Base-by-base conservation (phyloP, 2,113 vertebrate genomes). In the Daphoenositta chrysoptera region DNA sequence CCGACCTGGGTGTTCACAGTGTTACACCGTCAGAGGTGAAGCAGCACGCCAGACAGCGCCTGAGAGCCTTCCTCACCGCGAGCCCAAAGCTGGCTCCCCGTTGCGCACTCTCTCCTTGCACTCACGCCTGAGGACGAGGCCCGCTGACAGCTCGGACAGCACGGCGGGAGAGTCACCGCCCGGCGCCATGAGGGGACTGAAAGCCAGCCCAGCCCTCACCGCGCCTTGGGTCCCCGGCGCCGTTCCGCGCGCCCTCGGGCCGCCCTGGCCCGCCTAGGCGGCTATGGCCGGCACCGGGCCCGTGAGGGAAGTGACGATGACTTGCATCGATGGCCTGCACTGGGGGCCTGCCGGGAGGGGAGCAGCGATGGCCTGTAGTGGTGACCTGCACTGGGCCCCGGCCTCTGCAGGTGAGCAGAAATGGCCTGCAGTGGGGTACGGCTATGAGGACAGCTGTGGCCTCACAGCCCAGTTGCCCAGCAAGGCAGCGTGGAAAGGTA, bases 61-160 rank as follows among this genome's bases (percentile, higher is more conserved):
- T 26, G 23, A 0, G 58, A 18, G 11, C 15, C 63, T 4, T 10
- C 64, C 0, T 5, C 7, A 2, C 23, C 13, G 4, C 3, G 37
- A 5, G 44, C 35, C 22, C 44, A 2, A 11, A 33, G 35, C n/a
- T 16, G 44, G 16, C 44, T 26, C 23, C 48, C 20, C 0, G 18
- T 3, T 2, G 23, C 4, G 47, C 53, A 0, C 10, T 11, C 40
- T 15, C 8, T 37, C 20, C 42, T 13, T 1, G 19, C 26, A 1
- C 15, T 27, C 56, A 3, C 0, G 3, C 5, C 8, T 7, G 35
- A 37, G 37, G 21, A 45, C 5, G 11, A 16, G 42, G 37, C 11
- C 60, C 6, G 2, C 35, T 15, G n/a, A 13, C n/a, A 15, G 33
- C 44, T 35, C 22, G 33, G 44, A 12, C 33, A 15, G 45, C n/a